phyloP scores from a whole-genome alignment of 2,888 invertebrate genomes.

The Oligia latruncula region DNA sequence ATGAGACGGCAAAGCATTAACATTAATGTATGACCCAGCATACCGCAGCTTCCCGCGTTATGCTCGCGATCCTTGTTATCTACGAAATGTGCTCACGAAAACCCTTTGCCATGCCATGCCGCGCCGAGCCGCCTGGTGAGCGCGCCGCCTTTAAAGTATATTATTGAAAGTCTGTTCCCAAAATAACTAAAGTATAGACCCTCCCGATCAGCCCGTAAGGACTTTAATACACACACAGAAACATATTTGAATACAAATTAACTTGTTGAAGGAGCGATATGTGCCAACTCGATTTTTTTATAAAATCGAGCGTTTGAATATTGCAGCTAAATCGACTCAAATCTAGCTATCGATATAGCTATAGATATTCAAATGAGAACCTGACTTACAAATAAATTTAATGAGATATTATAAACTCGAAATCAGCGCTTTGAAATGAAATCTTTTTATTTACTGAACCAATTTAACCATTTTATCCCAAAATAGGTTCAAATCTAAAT shows the following conservation, averaged over 20 bases:
- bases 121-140: neutral
- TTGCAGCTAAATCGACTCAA: neutral
- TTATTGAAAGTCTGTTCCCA: neutral
- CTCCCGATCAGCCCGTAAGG: neutral
- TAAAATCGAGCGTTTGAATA: neutral
- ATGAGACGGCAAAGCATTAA: neutral
- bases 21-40: neutral
- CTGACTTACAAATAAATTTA: neutral
- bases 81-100: neutral
- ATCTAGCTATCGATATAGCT: no score
- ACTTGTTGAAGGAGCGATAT: no score
- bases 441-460: neutral
- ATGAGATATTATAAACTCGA: neutral
- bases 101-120: neutral
- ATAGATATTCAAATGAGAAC: no score
- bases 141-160: neutral
- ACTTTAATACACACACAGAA: neutral
- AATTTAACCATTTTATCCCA: neutral
- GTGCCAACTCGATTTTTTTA: neutral
- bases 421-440: neutral
- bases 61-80: no score
- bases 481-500: neutral
- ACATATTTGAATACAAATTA: neutral
- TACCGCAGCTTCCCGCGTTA: neutral
- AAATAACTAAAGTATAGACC: neutral